A percentile compares a stretch with the other conserved stretches of the same genome.
These are phyloP conservation scores for Drosophila murphyi DNA, from an alignment of 1,140 invertebrate genomes.

Conservation along the genomic window DNA sequence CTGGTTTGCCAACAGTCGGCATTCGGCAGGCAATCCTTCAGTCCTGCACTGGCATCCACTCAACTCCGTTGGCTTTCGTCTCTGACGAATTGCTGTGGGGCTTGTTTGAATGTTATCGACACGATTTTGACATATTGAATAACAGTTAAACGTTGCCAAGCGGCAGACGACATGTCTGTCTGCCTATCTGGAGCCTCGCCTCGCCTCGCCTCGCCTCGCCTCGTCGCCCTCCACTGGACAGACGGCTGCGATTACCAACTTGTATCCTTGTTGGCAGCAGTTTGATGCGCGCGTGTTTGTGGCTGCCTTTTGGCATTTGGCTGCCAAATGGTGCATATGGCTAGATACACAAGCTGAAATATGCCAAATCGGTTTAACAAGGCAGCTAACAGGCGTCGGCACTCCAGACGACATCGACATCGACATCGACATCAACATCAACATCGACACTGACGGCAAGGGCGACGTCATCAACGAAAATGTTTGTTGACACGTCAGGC, in stretches of 20 bases:
- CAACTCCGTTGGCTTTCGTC: neutral
- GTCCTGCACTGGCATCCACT: neutral
- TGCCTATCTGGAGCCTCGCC: slow-evolving; percentile 39
- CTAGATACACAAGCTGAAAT: slow-evolving; percentile 69
- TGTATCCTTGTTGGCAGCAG: slow-evolving; percentile 35
- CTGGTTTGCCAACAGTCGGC: neutral
- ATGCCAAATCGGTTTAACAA: slow-evolving; percentile 74
- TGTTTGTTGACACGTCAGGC: slow-evolving; percentile 68
- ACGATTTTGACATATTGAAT: slow-evolving; percentile 83
- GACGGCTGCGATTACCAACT: slow-evolving; percentile 30
- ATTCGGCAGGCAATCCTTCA: slow-evolving; percentile 8
- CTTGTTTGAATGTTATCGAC: slow-evolving; percentile 79
- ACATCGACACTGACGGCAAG: neutral
- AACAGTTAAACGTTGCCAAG: slow-evolving; percentile 71
- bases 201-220: neutral
- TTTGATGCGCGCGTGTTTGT: slow-evolving; percentile 66
- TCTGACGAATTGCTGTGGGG: slow-evolving; percentile 2
- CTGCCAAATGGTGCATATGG: slow-evolving; percentile 80
- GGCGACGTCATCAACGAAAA: slow-evolving; percentile 41
- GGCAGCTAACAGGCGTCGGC: slow-evolving; percentile 53
- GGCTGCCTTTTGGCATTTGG: slow-evolving; percentile 78
- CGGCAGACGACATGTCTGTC: slow-evolving; percentile 68
- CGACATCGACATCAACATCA: slow-evolving; percentile 7
- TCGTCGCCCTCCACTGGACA: too few species aligned
- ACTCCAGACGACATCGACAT: slow-evolving; percentile 38